Percentiles rank a stretch among this genome's conserved stretches.
These are phyloP conservation scores for Mesorhabditis spiculigera DNA, from an alignment of 2,888 invertebrate genomes.

Conservation along the genomic window DNA sequence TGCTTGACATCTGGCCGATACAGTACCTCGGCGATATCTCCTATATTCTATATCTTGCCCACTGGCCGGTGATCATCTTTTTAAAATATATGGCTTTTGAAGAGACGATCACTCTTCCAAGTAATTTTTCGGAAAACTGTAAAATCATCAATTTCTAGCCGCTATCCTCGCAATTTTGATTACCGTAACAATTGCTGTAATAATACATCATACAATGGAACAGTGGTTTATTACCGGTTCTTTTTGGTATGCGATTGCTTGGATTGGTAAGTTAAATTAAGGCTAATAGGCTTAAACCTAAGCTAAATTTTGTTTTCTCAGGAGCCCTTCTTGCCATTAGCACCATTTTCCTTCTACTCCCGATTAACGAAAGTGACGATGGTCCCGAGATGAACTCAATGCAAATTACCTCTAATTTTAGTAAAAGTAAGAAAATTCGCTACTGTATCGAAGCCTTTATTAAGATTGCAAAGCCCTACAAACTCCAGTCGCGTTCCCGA, in stretches of 20 bases:
- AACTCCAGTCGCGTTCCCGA: neutral
- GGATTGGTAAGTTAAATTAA: neutral
- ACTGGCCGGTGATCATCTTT: constrained; percentile 2
- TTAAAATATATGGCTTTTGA: neutral
- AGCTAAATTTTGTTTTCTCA: neutral
- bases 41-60: neutral
- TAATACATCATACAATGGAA: neutral
- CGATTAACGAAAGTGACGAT: neutral
- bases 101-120: neutral
- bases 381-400: no score
- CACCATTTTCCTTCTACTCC: neutral
- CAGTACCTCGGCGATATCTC: neutral
- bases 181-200: neutral
- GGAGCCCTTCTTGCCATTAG: neutral
- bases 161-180: neutral
- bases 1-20: neutral
- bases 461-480: neutral
- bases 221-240: neutral
- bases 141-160: neutral
- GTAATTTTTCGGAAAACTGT: neutral
- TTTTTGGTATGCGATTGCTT: neutral
- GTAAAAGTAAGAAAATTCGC: neutral
- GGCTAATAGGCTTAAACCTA: no score
- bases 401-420: neutral
- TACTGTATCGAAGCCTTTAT: neutral